A percentile compares a stretch with the other conserved stretches of the same genome.
phyloP scores from a whole-genome alignment of 2,888 invertebrate genomes.

The Lycocerus yunnanus region DNA sequence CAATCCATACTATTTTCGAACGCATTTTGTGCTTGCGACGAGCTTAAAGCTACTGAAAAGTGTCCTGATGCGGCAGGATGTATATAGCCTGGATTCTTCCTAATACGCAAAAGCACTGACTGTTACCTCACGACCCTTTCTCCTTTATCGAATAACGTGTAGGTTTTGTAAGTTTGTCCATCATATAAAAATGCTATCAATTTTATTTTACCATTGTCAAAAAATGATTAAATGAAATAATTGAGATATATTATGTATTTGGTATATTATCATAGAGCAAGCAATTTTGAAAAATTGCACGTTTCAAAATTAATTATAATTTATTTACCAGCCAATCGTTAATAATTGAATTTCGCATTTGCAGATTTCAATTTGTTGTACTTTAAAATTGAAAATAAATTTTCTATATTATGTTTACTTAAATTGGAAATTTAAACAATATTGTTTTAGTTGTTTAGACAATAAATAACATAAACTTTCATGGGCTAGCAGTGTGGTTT shows the following conservation, averaged over 20 bases:
- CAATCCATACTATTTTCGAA: slow-evolving; percentile 11
- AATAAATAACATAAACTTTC: neutral
- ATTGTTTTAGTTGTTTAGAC: neutral
- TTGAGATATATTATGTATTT: too few species aligned
- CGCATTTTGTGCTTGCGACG: slow-evolving; percentile 18
- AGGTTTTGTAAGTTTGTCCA: slow-evolving; percentile 8
- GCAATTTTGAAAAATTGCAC: neutral
- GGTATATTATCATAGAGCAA: too few species aligned
- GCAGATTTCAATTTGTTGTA: neutral
- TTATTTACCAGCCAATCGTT: neutral
- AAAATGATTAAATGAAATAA: neutral
- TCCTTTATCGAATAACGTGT: slow-evolving; percentile 25
- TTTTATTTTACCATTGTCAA: slow-evolving; percentile 4
- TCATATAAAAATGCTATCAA: slow-evolving; percentile 8
- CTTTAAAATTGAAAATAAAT: neutral
- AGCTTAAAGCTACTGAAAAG: slow-evolving; percentile 43
- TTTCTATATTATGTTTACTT: neutral
- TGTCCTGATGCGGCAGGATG: slow-evolving; percentile 19
- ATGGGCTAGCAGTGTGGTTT: neutral
- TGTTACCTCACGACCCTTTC: slow-evolving; percentile 5
- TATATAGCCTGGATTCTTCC: slow-evolving; percentile 13
- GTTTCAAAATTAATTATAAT: neutral
- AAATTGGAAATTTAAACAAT: neutral
- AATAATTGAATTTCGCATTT: neutral
- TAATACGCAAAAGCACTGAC: slow-evolving; percentile 21